Evolutionary conservation across 2,888 invertebrate species (phyloP).

Genomic region (Lycocerus yunnanus): DNA sequence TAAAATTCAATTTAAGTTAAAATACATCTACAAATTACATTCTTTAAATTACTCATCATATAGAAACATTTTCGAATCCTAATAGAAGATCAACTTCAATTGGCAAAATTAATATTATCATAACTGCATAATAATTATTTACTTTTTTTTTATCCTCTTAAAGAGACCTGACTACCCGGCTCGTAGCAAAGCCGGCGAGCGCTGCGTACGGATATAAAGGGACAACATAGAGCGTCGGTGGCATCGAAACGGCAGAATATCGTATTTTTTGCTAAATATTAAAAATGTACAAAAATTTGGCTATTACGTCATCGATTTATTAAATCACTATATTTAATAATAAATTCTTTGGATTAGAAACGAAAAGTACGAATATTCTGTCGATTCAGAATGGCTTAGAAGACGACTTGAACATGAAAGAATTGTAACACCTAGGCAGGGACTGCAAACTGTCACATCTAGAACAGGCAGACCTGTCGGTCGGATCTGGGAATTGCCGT

Average conservation of each 20-base stretch:
- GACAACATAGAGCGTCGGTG: slow-evolving; percentile 22
- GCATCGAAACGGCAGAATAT: slow-evolving; percentile 9
- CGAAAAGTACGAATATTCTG: slow-evolving; percentile 19
- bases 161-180: slow-evolving; percentile 37
- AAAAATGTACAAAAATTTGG: neutral
- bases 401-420: slow-evolving; percentile 48
- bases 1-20: slow-evolving; percentile 48
- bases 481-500: slow-evolving; percentile 25
- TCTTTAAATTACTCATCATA: slow-evolving; percentile 37
- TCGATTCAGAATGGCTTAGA: slow-evolving; percentile 31
- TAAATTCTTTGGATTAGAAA: neutral
- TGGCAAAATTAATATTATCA: slow-evolving; percentile 45
- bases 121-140: slow-evolving; percentile 38
- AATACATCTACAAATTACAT: slow-evolving; percentile 49
- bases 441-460: slow-evolving; percentile 36
- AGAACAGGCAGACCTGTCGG: slow-evolving; percentile 31
- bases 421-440: slow-evolving; percentile 47
- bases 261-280: neutral
- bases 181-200: slow-evolving; percentile 46
- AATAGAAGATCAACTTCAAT: slow-evolving; percentile 50
- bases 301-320: neutral
- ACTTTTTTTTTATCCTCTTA: slow-evolving; percentile 39
- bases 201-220: slow-evolving; percentile 41
- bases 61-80: slow-evolving; percentile 43
- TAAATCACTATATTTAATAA: neutral